Evolutionary conservation across 2,113 vertebrate genomes (phyloP), one percentile per base, ranked within the genome.

Genomic region (Amia ocellicauda): DNA sequence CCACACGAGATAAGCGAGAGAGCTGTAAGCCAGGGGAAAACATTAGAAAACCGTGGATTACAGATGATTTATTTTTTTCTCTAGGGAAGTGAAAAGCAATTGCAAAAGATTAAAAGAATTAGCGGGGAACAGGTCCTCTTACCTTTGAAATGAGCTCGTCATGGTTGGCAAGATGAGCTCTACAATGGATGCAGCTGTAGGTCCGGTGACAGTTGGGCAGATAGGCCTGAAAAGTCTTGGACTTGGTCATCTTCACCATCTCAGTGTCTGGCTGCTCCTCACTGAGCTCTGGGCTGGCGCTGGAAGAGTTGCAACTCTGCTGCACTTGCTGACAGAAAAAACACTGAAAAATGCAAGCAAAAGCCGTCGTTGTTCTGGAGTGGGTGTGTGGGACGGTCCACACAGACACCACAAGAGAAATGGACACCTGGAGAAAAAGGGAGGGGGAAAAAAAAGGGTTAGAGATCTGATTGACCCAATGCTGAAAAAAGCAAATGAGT

Each of bases 211-310:
- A 98, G 77, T 80, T 89, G 0, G 96, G 95, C 90, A 99, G 89
- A 74, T 99, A 99, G 47, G 96, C 97, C 89, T 98, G 96, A 89
- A 99, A 99, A 58, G 97, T 99, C 85, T 94, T 98, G 20, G 97
- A 97, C 80, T 96, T 99, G 79, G 96, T 97, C 95, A 97, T 95
- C 84, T 97, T 98, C 83, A 98, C 97, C 96, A 96, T 98, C 85
- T 96, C 96, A 79, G 89, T 87, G 60, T 88, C 89, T 78, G 80
- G 67, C 71, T 81, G 76, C 77, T 92, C 90, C 76, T 91, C 90
- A 73, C 86, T 89, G 86, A 81, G 81, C 89, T 93, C 93, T 61
- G 91, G 90, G 89, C 93, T 90, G 89, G 91, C 83, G 67, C 92
- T 85, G 80, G 91, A 89, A 68, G 91, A 88, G 85, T 79, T 87